Conservation (phyloP, 2,888 invertebrate species). For the Nomada fabriciana region DNA sequence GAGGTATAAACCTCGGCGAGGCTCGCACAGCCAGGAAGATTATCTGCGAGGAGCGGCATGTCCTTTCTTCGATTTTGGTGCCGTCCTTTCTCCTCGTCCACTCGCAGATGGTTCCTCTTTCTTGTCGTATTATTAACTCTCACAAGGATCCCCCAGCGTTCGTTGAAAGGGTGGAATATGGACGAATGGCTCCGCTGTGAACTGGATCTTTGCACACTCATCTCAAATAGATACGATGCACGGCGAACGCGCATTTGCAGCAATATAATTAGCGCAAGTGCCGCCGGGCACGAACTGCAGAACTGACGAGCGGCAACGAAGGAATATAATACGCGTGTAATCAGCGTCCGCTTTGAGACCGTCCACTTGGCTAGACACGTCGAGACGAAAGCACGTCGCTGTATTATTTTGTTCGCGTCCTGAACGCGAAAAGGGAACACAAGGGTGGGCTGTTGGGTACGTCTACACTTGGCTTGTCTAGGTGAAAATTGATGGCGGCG, state of each 20-base stretch:
- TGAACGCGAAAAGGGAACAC: not conserved
- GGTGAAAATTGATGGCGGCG: not conserved
- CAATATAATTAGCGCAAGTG: conserved; percentile 53
- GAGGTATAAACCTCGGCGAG: conserved; percentile 41
- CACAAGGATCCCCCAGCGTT: conserved; percentile 48
- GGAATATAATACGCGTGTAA: conserved; percentile 7
- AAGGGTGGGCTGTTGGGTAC: not conserved
- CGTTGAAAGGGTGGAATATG: conserved; percentile 33
- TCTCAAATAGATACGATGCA: not conserved
- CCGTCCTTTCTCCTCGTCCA: not conserved
- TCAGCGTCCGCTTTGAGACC: not conserved
- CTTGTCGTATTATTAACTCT: conserved; percentile 64
- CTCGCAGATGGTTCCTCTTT: conserved; percentile 56
- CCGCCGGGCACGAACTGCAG: conserved; percentile 26
- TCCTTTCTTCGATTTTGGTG: conserved; percentile 38
- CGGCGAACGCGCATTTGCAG: conserved; percentile 2
- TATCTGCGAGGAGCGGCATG: conserved; percentile 46
- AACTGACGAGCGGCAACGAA: conserved; percentile 19
- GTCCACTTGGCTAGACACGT: not conserved
- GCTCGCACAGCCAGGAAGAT: conserved; percentile 54
- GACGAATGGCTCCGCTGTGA: not conserved
- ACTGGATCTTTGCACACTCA: not conserved
- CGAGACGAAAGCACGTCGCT: conserved; percentile 42
- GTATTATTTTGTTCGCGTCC: conserved; percentile 21
- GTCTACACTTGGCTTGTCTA: not conserved